Evolutionary conservation across 2,888 invertebrate genomes (phyloP).

Genomic region (Folsomia candida): DNA sequence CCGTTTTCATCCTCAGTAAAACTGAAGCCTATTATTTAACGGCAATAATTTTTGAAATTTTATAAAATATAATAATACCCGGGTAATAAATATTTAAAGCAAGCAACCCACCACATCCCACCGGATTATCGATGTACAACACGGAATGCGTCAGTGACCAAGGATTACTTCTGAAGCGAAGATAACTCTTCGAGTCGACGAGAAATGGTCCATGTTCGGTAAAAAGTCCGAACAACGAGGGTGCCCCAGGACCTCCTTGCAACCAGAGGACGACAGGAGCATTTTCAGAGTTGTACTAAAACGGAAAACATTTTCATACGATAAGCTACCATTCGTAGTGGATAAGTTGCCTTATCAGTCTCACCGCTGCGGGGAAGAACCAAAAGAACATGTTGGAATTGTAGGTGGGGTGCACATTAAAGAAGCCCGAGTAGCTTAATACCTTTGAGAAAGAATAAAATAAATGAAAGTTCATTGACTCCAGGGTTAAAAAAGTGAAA

Average conservation of each 20-base stretch:
- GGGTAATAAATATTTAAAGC: neutral
- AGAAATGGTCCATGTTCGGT: constrained; percentile 78
- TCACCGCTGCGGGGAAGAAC: constrained; percentile 49
- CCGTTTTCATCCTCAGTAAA: constrained; percentile 75
- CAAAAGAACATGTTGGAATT: constrained; percentile 49
- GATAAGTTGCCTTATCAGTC: constrained; percentile 1
- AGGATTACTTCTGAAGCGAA: constrained; percentile 63
- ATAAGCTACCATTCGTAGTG: neutral
- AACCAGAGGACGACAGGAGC: constrained; percentile 79
- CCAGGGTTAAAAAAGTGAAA: too few relatives aligned
- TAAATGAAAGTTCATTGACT: too few relatives aligned
- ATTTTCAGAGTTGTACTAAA: constrained; percentile 48
- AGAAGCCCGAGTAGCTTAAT: constrained; percentile 48
- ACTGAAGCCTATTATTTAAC: constrained; percentile 79
- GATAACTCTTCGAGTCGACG: constrained; percentile 54
- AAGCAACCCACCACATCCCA: constrained; percentile 46
- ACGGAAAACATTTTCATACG: neutral
- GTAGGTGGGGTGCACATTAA: constrained; percentile 47
- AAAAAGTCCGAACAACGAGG: constrained; percentile 76
- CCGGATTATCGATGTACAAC: constrained; percentile 65
- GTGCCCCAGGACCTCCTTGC: constrained; percentile 75
- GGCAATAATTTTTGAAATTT: neutral
- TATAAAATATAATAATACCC: neutral
- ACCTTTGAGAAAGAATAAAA: too few relatives aligned
- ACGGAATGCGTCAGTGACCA: constrained; percentile 78